Base-by-base conservation (phyloP, 2,797 vertebrate genomes). In the Phalloptychus januarius region DNA sequence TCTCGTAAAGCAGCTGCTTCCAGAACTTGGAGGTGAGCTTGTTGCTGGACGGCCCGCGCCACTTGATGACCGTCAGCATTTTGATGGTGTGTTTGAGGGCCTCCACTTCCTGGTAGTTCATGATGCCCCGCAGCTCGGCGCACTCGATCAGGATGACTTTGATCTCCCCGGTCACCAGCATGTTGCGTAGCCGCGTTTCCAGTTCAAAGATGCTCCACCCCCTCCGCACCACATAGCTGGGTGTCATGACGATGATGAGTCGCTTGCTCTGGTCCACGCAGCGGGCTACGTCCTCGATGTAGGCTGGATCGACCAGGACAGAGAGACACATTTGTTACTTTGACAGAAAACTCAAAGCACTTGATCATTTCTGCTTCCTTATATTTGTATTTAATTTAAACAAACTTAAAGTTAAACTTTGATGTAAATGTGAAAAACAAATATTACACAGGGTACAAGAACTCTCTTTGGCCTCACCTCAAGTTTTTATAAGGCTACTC, bases 81-180 rank as follows among this genome's bases (percentile, higher is more conserved):
- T 99, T 99, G 95, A 99, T 99, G 89, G 97, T 98, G 84, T 99
- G 97, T 92, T 99, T 99, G 81, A 99, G 97, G 78, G 98, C 97
- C 93, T 99, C 98, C 58, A 99, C 98, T 87, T 99, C 98, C 95
- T 99, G 98, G 95, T 99, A 99, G 97, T 99, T 99, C 96, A 99
- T 99, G 94, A 99, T 97, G 92, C 97, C 97, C 76, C 97, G 96
- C 75, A 99, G 96, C 94, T 99, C 98, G 81, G 97, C 98, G 89
- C 98, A 99, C 94, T 99, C 98, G 61, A 99, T 99, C 73, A 99
- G 94, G 93, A 99, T 99, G 83, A 99, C 98, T 94, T 99, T 99
- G 92, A 99, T 98, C 95, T 99, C 98, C 18, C 98, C 98, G 0
- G 97, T 98, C 88, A 97, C 96, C 92, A 99, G 94, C 97, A 99